Evolutionary conservation across 2,797 vertebrate genomes (phyloP).

Genomic region (Oreochromis mossambicus): DNA sequence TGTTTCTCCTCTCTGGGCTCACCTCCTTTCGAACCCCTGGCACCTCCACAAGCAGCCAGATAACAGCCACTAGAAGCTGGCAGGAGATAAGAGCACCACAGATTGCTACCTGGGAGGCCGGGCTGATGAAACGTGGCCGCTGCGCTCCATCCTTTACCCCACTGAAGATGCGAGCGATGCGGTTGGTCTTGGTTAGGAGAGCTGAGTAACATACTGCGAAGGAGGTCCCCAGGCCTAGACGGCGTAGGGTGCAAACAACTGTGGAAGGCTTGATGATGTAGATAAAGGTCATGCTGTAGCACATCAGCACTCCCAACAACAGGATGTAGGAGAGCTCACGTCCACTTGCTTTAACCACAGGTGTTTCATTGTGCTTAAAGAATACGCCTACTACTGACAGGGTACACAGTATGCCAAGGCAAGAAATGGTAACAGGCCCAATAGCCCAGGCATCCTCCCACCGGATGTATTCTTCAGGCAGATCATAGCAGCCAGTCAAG

Average conservation of each 20-base stretch:
- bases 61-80: constrained; percentile 88
- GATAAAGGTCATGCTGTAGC: constrained; percentile 97
- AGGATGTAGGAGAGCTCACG: constrained; percentile 97
- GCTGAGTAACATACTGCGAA: constrained; percentile 97
- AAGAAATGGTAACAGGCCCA: constrained; percentile 92
- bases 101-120: constrained; percentile 92
- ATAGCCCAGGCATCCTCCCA: constrained; percentile 97
- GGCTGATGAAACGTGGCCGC: constrained; percentile 93
- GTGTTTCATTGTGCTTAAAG: constrained; percentile 89
- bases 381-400: constrained; percentile 90
- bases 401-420: constrained; percentile 91
- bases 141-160: constrained; percentile 92
- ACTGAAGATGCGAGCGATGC: constrained; percentile 94
- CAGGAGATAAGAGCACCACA: constrained; percentile 94
- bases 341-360: constrained; percentile 95
- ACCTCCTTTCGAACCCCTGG: constrained; percentile 95
- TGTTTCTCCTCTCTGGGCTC: constrained; percentile 86
- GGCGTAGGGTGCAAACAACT: constrained; percentile 87
- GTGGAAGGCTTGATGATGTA: constrained; percentile 94
- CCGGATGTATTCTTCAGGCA: constrained; percentile 95
- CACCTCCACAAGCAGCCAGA: constrained; percentile 92
- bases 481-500: constrained; percentile 89
- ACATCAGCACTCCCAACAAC: constrained; percentile 91
- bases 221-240: constrained; percentile 90
- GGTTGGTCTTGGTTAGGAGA: constrained; percentile 96